These are phyloP conservation scores for Sitta carolinensis DNA, from an alignment of 2,797 vertebrate genomes.

Conservation along the genomic window DNA sequence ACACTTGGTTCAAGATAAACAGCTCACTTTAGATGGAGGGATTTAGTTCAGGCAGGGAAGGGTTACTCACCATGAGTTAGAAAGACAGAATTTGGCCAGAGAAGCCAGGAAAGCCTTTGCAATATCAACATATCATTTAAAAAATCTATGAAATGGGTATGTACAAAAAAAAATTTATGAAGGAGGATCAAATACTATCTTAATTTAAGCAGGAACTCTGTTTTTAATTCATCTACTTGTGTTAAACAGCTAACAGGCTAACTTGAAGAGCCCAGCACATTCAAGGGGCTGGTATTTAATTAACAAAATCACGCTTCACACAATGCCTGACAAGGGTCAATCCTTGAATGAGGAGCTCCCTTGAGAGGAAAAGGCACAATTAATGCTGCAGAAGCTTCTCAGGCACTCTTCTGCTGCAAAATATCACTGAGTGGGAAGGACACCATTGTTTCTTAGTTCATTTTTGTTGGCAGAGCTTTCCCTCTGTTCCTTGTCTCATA, in stretches of 20 bases:
- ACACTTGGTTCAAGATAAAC: background rate
- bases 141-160: background rate
- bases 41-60: background rate
- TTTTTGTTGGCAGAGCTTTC: background rate
- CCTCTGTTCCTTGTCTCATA: background rate
- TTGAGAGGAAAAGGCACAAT: background rate
- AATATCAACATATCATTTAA: background rate
- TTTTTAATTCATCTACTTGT: constrained; percentile 4
- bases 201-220: background rate
- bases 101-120: background rate
- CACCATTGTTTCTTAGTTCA: background rate
- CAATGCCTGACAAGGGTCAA: constrained; percentile 5
- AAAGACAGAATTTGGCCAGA: background rate
- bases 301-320: background rate
- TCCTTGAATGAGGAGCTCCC: constrained; percentile 9
- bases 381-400: background rate
- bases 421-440: background rate
- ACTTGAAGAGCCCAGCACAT: background rate
- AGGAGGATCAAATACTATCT: background rate
- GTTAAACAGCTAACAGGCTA: constrained; percentile 11
- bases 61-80: background rate
- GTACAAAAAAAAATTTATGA: background rate
- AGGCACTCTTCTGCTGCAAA: background rate
- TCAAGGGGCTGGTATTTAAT: constrained; percentile 21
- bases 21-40: background rate